These are phyloP conservation scores for Botrylloides violaceus DNA, from an alignment of 23 tunicate species.

Conservation along the genomic window DNA sequence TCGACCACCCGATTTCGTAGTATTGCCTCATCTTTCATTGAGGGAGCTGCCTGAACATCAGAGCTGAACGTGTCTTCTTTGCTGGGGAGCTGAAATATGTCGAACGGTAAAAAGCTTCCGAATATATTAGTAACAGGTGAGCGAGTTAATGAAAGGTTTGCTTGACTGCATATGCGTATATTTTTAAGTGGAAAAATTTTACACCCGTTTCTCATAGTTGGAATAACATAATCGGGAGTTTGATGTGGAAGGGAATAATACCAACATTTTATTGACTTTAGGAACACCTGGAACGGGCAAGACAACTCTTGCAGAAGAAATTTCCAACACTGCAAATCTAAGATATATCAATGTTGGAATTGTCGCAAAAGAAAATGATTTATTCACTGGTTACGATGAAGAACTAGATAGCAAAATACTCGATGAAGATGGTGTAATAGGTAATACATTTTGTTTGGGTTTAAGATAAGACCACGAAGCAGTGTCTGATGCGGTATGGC, in stretches of 20 bases:
- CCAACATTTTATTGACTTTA: too few species aligned
- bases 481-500: too few species aligned
- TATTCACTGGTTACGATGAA: conserved; percentile 60
- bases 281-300: conserved; percentile 98
- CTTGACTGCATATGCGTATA: too few species aligned
- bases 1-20: background rate
- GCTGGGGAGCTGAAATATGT: background rate
- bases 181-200: too few species aligned
- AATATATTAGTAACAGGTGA: background rate
- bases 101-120: background rate
- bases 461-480: too few species aligned
- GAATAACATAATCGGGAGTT: too few species aligned
- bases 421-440: conserved; percentile 88
- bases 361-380: conserved; percentile 78
- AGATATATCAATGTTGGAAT: conserved; percentile 50
- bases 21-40: conserved; percentile 2
- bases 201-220: too few species aligned
- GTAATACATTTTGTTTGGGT: conserved; percentile 32
- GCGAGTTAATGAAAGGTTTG: too few species aligned
- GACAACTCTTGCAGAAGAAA: conserved; percentile 71
- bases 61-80: background rate
- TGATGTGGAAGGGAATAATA: too few species aligned
- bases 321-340: conserved; percentile 26
- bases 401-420: conserved; percentile 66
- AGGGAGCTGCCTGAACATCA: too few species aligned